phyloP scores from a whole-genome alignment of 2,113 vertebrate species.

The Recurvirostra avosetta region DNA sequence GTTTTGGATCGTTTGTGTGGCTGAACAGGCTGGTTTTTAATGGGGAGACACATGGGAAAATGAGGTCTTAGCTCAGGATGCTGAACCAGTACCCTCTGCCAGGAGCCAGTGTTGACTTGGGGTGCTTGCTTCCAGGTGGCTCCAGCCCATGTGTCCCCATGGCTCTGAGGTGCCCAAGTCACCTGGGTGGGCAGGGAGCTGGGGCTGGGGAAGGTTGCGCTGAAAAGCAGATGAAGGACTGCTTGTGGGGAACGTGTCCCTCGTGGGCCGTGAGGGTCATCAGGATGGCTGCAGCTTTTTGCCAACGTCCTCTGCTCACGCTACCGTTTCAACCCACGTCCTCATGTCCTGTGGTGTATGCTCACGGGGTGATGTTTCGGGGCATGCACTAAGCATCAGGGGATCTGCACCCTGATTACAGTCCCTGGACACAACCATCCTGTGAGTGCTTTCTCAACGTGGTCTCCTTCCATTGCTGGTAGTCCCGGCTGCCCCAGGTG shows the following conservation, averaged over 20 bases:
- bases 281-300: not conserved
- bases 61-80: not conserved
- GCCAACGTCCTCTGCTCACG: not conserved
- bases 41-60: not conserved
- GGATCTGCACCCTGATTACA: not conserved
- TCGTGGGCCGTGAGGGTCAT: accelerated
- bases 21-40: not conserved
- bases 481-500: not conserved
- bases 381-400: accelerated
- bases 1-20: not conserved
- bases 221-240: not conserved
- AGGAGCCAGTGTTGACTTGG: not conserved
- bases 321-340: accelerated
- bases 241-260: not conserved
- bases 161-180: not conserved
- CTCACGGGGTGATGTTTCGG: not conserved
- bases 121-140: not conserved
- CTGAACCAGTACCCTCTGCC: not conserved
- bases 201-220: not conserved
- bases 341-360: not conserved
- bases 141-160: not conserved
- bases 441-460: not conserved
- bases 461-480: not conserved
- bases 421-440: not conserved
- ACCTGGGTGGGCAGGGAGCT: not conserved